phyloP scores from a whole-genome alignment of 2,888 invertebrate genomes.

The Thera britannica region DNA sequence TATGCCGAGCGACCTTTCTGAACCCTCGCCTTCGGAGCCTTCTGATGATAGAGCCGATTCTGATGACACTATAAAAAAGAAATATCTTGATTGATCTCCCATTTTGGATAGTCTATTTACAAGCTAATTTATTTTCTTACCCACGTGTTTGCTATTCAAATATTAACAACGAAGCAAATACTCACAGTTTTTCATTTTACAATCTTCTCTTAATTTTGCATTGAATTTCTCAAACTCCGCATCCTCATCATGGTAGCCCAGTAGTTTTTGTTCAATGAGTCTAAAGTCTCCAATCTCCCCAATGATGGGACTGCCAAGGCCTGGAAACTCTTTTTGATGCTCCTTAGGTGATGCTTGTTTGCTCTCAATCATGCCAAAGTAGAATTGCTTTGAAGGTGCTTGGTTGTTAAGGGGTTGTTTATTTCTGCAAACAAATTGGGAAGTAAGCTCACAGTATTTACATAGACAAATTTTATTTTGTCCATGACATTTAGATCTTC shows the following conservation, averaged over 20 bases:
- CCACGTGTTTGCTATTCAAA: too few species aligned
- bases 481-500: too few species aligned
- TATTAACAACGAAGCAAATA: slow-evolving; percentile 16
- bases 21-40: slow-evolving; percentile 78
- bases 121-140: too few species aligned
- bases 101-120: too few species aligned
- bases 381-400: slow-evolving; percentile 85
- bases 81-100: too few species aligned
- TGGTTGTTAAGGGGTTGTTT: slow-evolving; percentile 49
- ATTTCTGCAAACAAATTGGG: slow-evolving; percentile 49
- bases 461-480: too few species aligned
- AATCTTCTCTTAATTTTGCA: slow-evolving; percentile 68
- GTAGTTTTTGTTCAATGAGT: slow-evolving; percentile 74
- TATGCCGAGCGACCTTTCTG: slow-evolving; percentile 85
- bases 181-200: slow-evolving; percentile 72
- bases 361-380: slow-evolving; percentile 91
- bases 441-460: too few species aligned
- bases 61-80: slow-evolving; percentile 69
- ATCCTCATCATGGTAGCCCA: slow-evolving; percentile 75
- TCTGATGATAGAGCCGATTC: slow-evolving; percentile 85
- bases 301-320: slow-evolving; percentile 76
- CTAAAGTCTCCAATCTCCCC: slow-evolving; percentile 78
- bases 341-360: slow-evolving; percentile 65
- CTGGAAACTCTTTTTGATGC: slow-evolving; percentile 75
- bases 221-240: slow-evolving; percentile 75